Percentiles rank a stretch among this genome's conserved stretches.
Evolutionary conservation across 1,140 invertebrate genomes (phyloP).

Genomic region (Chironomus striatipennis): DNA sequence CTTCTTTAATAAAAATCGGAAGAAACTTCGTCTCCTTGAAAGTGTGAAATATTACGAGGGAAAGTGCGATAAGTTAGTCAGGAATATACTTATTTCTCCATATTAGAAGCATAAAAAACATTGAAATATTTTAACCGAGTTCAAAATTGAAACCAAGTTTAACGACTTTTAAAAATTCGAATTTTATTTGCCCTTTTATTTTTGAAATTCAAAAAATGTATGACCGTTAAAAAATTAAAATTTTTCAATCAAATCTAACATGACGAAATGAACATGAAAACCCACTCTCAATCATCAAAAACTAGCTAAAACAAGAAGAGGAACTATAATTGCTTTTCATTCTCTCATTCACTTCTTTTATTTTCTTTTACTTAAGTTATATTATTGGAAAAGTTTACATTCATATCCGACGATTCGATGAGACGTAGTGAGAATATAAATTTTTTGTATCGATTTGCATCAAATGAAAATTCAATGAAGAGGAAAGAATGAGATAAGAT

Average conservation of each 20-base stretch:
- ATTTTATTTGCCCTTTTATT: too few species aligned
- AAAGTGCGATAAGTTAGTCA: background rate
- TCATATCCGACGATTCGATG: constrained; percentile 4
- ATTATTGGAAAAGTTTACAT: constrained; percentile 14
- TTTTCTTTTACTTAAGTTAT: background rate
- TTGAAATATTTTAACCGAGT: too few species aligned
- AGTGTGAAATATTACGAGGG: background rate
- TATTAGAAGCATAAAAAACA: too few species aligned
- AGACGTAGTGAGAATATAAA: background rate
- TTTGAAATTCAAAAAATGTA: too few species aligned
- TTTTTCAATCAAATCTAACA: too few species aligned
- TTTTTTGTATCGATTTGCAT: constrained; percentile 8
- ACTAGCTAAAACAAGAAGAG: background rate
- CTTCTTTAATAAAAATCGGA: constrained; percentile 8
- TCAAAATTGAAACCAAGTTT: too few species aligned
- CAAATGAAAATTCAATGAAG: background rate
- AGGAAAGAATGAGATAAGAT: too few species aligned
- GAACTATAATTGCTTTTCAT: constrained; percentile 14
- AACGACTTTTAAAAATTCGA: too few species aligned
- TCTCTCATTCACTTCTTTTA: background rate
- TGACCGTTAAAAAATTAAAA: too few species aligned
- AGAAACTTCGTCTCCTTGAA: background rate
- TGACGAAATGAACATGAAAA: too few species aligned
- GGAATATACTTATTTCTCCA: too few species aligned
- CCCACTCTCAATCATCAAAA: background rate